Evolutionary conservation across 2,797 vertebrate species (phyloP).

Genomic region (Scleropages formosus): DNA sequence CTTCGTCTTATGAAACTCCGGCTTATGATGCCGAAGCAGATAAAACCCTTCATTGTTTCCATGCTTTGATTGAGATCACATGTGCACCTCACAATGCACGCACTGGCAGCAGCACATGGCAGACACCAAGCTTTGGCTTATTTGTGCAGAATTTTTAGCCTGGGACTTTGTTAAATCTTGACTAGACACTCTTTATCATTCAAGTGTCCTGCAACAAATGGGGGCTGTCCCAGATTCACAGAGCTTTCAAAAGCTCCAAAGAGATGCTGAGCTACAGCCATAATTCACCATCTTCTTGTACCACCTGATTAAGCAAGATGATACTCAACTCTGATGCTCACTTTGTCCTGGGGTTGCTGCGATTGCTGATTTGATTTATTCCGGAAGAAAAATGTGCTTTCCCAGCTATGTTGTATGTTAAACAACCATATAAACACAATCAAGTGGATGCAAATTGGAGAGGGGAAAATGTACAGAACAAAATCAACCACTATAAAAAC

Average conservation of each 20-base stretch:
- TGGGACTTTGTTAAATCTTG: constrained; percentile 19
- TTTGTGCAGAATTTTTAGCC: constrained; percentile 48
- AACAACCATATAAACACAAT: too few species aligned
- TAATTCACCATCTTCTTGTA: background rate
- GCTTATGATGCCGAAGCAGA: constrained; percentile 38
- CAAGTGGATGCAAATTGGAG: too few species aligned
- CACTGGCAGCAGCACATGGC: constrained; percentile 18
- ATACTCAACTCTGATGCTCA: too few species aligned
- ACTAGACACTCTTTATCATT: constrained; percentile 45
- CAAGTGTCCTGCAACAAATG: constrained; percentile 48
- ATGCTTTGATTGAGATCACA: constrained; percentile 48
- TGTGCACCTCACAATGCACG: constrained; percentile 51
- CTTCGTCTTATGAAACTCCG: constrained; percentile 22
- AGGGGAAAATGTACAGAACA: too few species aligned
- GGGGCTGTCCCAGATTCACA: constrained; percentile 61
- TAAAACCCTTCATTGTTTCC: constrained; percentile 43
- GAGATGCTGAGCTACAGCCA: constrained; percentile 43
- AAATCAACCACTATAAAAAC: too few species aligned
- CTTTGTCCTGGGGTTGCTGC: too few species aligned
- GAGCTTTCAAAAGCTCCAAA: constrained; percentile 59
- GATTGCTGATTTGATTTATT: too few species aligned
- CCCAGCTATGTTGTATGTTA: too few species aligned
- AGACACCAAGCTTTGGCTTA: constrained; percentile 38
- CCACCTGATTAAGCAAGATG: background rate
- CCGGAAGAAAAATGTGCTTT: too few species aligned